Conservation (phyloP, 2,888 invertebrate genomes). For the Sylvicola fuscatus region DNA sequence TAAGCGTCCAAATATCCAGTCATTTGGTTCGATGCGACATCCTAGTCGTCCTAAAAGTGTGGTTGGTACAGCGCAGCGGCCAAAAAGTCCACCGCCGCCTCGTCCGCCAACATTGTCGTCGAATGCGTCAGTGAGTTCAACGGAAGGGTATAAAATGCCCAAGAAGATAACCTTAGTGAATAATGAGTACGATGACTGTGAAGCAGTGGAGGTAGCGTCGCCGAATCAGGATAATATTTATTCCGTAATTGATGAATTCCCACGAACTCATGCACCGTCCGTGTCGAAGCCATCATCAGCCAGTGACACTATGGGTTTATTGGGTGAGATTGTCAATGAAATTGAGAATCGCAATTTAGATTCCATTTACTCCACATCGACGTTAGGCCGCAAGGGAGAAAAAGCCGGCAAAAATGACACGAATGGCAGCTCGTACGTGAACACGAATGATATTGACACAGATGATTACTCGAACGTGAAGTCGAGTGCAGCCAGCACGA, state of each 20-base stretch:
- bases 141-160: slow-evolving; percentile 2
- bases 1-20: slow-evolving; percentile 41
- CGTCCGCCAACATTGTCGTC: slow-evolving; percentile 31
- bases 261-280: slow-evolving; percentile 27
- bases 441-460: slow-evolving; percentile 37
- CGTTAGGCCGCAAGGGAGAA: slow-evolving; percentile 40
- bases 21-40: slow-evolving; percentile 69
- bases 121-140: slow-evolving; percentile 10
- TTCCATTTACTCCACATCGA: slow-evolving; percentile 67
- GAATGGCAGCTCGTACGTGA: slow-evolving; percentile 34
- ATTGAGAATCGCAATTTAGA: slow-evolving; percentile 72
- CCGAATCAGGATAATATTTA: slow-evolving; percentile 56
- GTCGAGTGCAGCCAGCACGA: slow-evolving; percentile 36
- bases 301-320: slow-evolving; percentile 49
- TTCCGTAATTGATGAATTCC: slow-evolving; percentile 66
- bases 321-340: slow-evolving; percentile 74
- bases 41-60: slow-evolving; percentile 55
- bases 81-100: slow-evolving; percentile 58
- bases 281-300: slow-evolving; percentile 25
- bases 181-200: slow-evolving; percentile 60
- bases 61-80: slow-evolving; percentile 30
- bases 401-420: slow-evolving; percentile 15
- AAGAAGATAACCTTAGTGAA: slow-evolving; percentile 13
- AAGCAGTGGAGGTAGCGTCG: slow-evolving; percentile 34
- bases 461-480: slow-evolving; percentile 40